Base-by-base conservation (phyloP, 2,113 vertebrate genomes). In the Pollachius pollachius region DNA sequence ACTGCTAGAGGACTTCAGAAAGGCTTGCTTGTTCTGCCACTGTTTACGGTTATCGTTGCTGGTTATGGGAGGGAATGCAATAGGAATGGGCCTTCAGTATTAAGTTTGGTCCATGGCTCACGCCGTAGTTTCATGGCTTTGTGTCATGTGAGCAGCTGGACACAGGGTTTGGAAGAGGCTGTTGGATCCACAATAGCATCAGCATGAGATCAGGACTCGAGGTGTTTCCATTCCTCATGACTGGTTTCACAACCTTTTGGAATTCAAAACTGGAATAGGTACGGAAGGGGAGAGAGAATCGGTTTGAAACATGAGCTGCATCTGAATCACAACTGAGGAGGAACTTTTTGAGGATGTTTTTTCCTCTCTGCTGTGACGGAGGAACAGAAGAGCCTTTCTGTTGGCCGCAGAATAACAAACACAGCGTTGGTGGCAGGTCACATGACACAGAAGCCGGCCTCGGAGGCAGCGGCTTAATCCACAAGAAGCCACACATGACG, bases 151-250 rank as follows among this genome's bases (percentile, higher is more conserved):
- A 85, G 80, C 89, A 92, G 87, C 54, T 71, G 85, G 73, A 82
- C 76, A 78, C 72, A 67, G 70, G 70, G 83, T 67, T 48, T 37
- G 76, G 78, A 89, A 90, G 90, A 86, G 91, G 85, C 81, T 89
- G 89, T 87, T 82, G 81, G 81, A 90, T 86, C 89, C 84, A 80
- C 81, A 77, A 87, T 85, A 80, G 86, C 83, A 85, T 91, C 88
- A 90, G 88, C 69, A 85, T 89, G 88, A 89, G 78, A 73, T 89
- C 85, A 90, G 81, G 74, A 75, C 88, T 83, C 82, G 83, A 86
- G 85, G 84, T 89, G 84, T 87, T 81, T 87, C 85, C 83, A 85
- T 84, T 89, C 81, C 89, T 77, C 69, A 18, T 59, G 60, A 63
- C 67, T 72, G 69, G 72, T 52, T 75, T 72, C 65, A 57, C 54